A percentile compares a stretch with the other conserved stretches of the same genome.
Conservation (phyloP, 2,113 vertebrate genomes). For the Coturnix japonica region DNA sequence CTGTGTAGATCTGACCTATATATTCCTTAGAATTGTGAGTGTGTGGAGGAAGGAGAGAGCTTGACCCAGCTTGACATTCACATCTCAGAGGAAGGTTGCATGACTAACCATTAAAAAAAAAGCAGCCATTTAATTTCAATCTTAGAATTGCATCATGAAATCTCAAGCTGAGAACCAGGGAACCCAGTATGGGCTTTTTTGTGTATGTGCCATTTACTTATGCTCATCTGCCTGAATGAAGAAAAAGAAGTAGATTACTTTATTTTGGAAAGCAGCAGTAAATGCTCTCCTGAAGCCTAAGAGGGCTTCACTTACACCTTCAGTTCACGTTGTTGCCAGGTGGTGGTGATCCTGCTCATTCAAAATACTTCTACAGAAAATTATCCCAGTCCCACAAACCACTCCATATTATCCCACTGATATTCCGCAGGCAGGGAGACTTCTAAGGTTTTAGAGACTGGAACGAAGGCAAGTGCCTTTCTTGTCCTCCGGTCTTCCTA, state of each 20-base stretch:
- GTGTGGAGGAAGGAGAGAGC: slow-evolving; percentile 28
- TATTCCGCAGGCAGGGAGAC: background rate
- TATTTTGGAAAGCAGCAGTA: background rate
- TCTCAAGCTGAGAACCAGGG: background rate
- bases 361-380: slow-evolving; percentile 19
- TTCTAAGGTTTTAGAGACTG: slow-evolving; percentile 10
- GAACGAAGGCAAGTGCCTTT: background rate
- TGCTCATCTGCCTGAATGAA: background rate
- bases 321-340: background rate
- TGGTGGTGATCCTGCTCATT: slow-evolving; percentile 34
- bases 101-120: slow-evolving; percentile 2
- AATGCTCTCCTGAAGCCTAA: background rate
- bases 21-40: slow-evolving; percentile 33
- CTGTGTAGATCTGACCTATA: slow-evolving; percentile 54
- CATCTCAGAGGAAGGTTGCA: slow-evolving; percentile 33
- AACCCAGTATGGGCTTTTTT: background rate
- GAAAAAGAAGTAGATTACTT: background rate
- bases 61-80: slow-evolving; percentile 54
- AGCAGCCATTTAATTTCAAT: slow-evolving; percentile 24
- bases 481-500: slow-evolving; percentile 39
- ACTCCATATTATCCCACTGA: background rate
- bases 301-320: background rate
- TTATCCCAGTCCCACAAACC: slow-evolving; percentile 53
- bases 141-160: slow-evolving; percentile 19
- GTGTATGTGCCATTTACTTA: background rate